Base-by-base conservation (phyloP, 2,797 vertebrate species). In the Rhinatrema bivittatum region DNA sequence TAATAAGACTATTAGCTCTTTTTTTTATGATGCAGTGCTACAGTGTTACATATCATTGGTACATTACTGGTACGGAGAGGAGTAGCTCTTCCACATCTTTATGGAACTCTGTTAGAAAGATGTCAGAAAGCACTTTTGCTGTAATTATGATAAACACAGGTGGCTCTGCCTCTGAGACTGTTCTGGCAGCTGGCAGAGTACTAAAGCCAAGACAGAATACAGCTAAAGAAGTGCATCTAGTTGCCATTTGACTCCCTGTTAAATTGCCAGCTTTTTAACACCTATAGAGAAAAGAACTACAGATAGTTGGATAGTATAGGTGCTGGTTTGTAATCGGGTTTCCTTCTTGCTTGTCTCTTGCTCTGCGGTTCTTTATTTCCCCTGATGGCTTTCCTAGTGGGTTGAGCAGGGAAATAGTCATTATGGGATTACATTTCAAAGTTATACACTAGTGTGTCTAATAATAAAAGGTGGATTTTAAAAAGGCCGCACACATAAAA, bases 161-260 rank as follows among this genome's bases (percentile, higher is more conserved):
- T 60, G 40, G 49, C 39, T 64, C 38, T 52, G 46, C 34, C 42
- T 69, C 44, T 43, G 59, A 62, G 42, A 42, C 55, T 47, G 49
- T 36, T 66, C 56, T 56, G 62, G 55, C 53, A 60, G 62, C 50
- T 62, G 2, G 29, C 48, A 41, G n/a, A n/a, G n/a, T n/a, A n/a
- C n/a, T n/a, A n/a, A n/a, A n/a, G n/a, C n/a, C n/a, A n/a, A n/a
- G n/a, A n/a, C n/a, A n/a, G n/a, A 50, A 43, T 46, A 42, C 32
- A 58, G 58, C 56, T 53, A 52, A 50, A 60, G 45, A 67, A 60
- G 69, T 51, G 43, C 42, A 50, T 61, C 60, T 71, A 61, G 71
- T 69, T 67, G 64, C 60, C 68, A 46, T 44, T 58, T 65, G 61
- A 53, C 53, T 63, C 69, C 65, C 57, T 53, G 64, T 34, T 46